phyloP scores from a whole-genome alignment of 2,113 vertebrate species.

The Perca schrenkii region DNA sequence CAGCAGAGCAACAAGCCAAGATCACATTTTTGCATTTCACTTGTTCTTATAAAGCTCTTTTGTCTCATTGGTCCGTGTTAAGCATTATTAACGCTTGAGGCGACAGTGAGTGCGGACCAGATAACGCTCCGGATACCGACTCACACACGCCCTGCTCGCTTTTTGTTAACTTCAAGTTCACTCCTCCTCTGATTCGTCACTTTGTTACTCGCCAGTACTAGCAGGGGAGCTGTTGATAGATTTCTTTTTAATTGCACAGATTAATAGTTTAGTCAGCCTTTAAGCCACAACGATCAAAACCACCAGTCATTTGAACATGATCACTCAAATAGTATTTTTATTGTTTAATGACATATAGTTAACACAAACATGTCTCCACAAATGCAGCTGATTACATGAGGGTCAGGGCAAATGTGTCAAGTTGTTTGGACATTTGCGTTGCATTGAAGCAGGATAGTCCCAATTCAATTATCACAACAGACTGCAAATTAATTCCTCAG shows the following conservation, averaged over 20 bases:
- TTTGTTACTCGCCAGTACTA: not conserved
- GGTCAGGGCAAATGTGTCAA: not conserved
- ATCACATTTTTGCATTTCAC: slow-evolving; percentile 58
- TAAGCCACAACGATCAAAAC: not conserved
- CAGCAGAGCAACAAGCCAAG: slow-evolving; percentile 16
- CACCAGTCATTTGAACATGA: not conserved
- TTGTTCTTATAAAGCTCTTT: not conserved
- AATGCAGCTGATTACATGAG: not conserved
- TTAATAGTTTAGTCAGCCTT: not conserved
- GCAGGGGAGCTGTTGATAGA: not conserved
- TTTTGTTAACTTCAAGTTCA: not conserved
- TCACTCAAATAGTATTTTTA: too few species aligned
- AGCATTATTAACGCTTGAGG: not conserved
- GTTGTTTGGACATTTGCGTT: not conserved
- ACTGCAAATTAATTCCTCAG: not conserved
- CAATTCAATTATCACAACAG: too few species aligned
- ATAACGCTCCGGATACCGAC: not conserved
- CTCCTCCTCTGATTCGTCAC: slow-evolving; percentile 55
- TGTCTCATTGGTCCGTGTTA: slow-evolving; percentile 38
- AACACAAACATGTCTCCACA: not conserved
- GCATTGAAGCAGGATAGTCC: not conserved
- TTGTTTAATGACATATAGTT: not conserved
- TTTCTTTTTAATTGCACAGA: not conserved
- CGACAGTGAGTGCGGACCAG: not conserved
- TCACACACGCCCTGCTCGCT: slow-evolving; percentile 28